Evolutionary conservation across 2,113 vertebrate species (phyloP).

Genomic region (Brevimyrus niger): DNA sequence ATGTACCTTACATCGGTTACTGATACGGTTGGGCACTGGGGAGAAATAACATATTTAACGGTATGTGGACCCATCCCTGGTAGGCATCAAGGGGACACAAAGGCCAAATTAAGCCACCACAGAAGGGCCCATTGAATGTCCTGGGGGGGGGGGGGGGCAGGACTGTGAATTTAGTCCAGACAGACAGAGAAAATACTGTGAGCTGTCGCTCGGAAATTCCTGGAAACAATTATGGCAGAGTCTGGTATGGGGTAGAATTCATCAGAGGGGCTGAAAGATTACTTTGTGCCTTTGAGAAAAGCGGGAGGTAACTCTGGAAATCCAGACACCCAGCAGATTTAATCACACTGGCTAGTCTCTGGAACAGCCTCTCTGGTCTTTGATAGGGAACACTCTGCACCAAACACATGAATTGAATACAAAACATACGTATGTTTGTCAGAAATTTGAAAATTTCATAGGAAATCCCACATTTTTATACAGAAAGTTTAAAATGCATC

Average conservation of each 20-base stretch:
- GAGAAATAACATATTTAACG: neutral
- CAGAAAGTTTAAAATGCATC: neutral
- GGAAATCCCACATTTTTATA: neutral
- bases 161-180: neutral
- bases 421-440: neutral
- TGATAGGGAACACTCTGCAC: neutral
- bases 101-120: conserved; percentile 33
- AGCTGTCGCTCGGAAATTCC: neutral
- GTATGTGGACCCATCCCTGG: neutral
- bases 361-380: neutral
- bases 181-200: neutral
- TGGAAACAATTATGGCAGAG: neutral
- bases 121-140: neutral
- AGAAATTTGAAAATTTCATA: neutral
- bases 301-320: neutral
- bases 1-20: conserved; percentile 26
- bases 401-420: neutral
- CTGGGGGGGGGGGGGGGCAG: neutral
- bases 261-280: neutral
- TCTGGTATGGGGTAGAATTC: neutral
- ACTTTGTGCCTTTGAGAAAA: conserved; percentile 4
- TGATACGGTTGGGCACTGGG: neutral
- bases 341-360: neutral
- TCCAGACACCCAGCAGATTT: neutral
- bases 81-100: conserved; percentile 24